Evolutionary conservation across 2,113 vertebrate species (phyloP), one percentile per base, ranked within the genome.

Genomic region (Mus pahari): DNA sequence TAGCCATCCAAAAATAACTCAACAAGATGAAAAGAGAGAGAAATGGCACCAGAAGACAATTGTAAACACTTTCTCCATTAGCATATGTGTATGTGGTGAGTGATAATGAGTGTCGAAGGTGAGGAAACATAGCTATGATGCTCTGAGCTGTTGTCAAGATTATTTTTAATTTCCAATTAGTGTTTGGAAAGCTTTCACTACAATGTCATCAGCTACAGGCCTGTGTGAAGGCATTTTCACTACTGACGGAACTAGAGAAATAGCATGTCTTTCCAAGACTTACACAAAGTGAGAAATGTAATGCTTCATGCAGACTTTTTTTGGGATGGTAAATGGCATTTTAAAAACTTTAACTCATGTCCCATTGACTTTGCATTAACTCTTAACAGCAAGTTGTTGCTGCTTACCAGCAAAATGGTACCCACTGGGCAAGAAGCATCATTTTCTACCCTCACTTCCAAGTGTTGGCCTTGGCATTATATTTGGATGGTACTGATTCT

Each of bases 111-210:
- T 88, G 78, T 6, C 93, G 22, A 68, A 81, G 53, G 28, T 94
- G 91, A 93, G 94, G 96, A 97, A 96, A 74, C 55, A 79, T 42
- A 92, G 4, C 0, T 2, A 78, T 1, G 0, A 83, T 97, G 81
- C 73, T 96, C 89, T 86, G 82, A 68, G 12, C 33, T 82, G 92
- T 94, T 97, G 96, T 96, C 88, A 39, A 90, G 92, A 58, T 89
- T 24, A 89, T 97, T 86, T 93, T 81, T 9, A 87, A 97, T 97
- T 97, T 96, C 96, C 96, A 97, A 87, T 98, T 97, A 97, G 96
- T 83, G 97, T 97, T 95, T 97, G 95, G 95, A 98, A 84, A 91
- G 92, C 93, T 97, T 96, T 97, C 90, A n/a, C 95, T 97, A 92
- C 68, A 86, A 77, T 36, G 78, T 96, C 94, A 92, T 92, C 96